phyloP scores from a whole-genome alignment of 2,113 vertebrate species.

The Macroglossus sobrinus region DNA sequence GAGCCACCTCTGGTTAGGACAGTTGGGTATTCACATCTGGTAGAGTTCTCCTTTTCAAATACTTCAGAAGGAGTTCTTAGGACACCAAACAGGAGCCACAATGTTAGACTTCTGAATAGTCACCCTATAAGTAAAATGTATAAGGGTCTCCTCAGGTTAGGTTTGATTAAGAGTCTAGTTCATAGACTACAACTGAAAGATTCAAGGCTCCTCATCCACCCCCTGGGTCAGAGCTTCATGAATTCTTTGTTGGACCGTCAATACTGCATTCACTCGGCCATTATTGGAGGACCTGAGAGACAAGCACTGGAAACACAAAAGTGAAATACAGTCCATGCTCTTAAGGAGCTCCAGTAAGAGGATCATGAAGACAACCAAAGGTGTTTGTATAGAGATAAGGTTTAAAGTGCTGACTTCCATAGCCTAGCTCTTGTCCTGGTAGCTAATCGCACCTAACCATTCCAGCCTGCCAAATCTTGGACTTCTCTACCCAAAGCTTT shows the following conservation, averaged over 20 bases:
- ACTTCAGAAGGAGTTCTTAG: constrained; percentile 66
- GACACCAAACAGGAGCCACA: constrained; percentile 71
- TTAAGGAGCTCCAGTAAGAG: not conserved
- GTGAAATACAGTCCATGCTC: not conserved
- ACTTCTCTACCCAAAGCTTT: not conserved
- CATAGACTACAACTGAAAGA: not conserved
- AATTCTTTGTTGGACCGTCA: not conserved
- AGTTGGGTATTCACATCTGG: constrained; percentile 66
- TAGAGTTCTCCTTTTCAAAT: constrained; percentile 63
- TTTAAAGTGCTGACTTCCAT: not conserved
- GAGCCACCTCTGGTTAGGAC: constrained; percentile 67
- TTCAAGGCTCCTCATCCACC: not conserved
- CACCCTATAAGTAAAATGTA: constrained; percentile 71
- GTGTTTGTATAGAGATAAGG: not conserved
- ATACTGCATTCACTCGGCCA: not conserved
- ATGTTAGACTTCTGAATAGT: constrained; percentile 73
- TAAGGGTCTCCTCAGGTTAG: constrained; percentile 67
- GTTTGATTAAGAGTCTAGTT: not conserved
- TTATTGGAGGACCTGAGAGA: not conserved
- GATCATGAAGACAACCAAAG: not conserved
- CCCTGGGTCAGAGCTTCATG: not conserved
- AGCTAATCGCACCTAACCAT: not conserved
- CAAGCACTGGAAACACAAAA: fast-evolving
- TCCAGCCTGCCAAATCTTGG: not conserved
- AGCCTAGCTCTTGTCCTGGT: not conserved